Evolutionary conservation across 2,113 vertebrate genomes (phyloP).

Genomic region (Cavia aperea): DNA sequence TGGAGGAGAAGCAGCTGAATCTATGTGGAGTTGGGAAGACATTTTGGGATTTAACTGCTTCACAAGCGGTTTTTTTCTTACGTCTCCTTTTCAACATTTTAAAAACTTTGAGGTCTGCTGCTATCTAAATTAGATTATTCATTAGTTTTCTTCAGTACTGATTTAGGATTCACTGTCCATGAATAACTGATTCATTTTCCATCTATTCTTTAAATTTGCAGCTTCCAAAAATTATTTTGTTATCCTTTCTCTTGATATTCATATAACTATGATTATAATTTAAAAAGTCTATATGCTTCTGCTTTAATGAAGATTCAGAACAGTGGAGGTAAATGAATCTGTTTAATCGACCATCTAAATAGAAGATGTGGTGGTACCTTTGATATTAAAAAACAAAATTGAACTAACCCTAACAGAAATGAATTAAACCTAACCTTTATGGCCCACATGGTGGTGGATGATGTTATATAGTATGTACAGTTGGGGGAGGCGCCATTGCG

Average conservation of each 20-base stretch:
- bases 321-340: not conserved
- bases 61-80: not conserved
- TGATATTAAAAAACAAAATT: not conserved
- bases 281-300: not conserved
- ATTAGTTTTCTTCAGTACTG: not conserved
- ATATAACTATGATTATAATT: not conserved
- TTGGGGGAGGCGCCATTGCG: not conserved
- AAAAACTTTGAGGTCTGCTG: not conserved
- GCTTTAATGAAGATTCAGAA: not conserved
- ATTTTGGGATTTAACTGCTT: not conserved
- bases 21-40: not conserved
- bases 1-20: not conserved
- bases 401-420: not conserved
- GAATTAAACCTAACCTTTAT: not conserved
- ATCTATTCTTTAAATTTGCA: not conserved
- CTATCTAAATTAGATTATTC: not conserved
- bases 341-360: not conserved
- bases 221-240: conserved; percentile 15
- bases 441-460: not conserved
- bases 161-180: not conserved
- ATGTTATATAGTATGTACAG: not conserved
- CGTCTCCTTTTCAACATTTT: not conserved
- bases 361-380: not conserved
- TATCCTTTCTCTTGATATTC: not conserved
- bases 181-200: not conserved